Evolutionary conservation across 2,113 vertebrate species (phyloP).

Genomic region (Melanostigma gelatinosum): DNA sequence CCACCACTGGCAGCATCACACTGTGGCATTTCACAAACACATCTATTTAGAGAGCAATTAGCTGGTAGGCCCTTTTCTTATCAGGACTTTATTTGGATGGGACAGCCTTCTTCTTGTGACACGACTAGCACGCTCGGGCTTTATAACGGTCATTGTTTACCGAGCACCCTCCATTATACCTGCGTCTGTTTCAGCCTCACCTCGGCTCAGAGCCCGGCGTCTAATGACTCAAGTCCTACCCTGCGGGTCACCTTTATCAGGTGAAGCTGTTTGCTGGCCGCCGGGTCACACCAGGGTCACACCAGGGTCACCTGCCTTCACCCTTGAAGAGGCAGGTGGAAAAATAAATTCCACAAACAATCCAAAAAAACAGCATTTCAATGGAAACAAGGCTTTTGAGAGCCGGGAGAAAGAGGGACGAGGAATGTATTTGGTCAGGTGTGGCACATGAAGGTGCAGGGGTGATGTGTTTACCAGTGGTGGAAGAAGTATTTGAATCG

Average conservation of each 20-base stretch:
- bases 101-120: constrained; percentile 63
- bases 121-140: constrained; percentile 54
- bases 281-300: constrained; percentile 88
- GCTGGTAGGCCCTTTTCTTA: constrained; percentile 71
- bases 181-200: constrained; percentile 58
- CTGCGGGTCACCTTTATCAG: constrained; percentile 92
- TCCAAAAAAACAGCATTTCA: constrained; percentile 66
- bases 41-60: constrained; percentile 60
- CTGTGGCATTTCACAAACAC: constrained; percentile 29
- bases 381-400: constrained; percentile 63
- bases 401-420: constrained; percentile 72
- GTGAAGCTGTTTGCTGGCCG: constrained; percentile 80
- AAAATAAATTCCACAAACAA: constrained; percentile 78
- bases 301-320: constrained; percentile 73
- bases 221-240: constrained; percentile 87
- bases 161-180: constrained; percentile 70
- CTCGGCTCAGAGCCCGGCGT: constrained; percentile 73
- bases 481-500: background rate
- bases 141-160: constrained; percentile 82
- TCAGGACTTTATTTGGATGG: constrained; percentile 77
- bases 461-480: constrained; percentile 47
- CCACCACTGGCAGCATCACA: constrained; percentile 1
- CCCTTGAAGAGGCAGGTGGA: constrained; percentile 47
- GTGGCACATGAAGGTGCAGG: constrained; percentile 71
- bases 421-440: constrained; percentile 82